Evolutionary conservation across 1,140 invertebrate genomes (phyloP).

Genomic region (Phenacoccus solenopsis): DNA sequence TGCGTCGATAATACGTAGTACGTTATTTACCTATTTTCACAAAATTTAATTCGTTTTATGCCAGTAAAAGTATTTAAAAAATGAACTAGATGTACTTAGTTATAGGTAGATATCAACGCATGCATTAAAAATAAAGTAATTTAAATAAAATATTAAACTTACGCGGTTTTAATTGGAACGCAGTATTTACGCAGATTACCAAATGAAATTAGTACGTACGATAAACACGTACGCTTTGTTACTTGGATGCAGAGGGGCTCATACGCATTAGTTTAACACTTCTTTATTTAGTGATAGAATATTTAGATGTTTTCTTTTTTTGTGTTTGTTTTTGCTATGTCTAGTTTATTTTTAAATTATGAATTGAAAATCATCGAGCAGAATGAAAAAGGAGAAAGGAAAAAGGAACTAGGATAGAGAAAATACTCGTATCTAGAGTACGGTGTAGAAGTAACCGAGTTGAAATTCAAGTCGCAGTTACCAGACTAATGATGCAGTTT

Average conservation of each 20-base stretch:
- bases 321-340: conserved; percentile 19
- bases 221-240: conserved; percentile 28
- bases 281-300: conserved; percentile 12
- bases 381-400: background rate
- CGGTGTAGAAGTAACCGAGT: too few relatives aligned
- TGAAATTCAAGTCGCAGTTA: too few relatives aligned
- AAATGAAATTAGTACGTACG: conserved; percentile 4
- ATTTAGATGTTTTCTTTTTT: background rate
- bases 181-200: background rate
- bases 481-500: too few relatives aligned
- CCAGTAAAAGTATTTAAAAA: too few relatives aligned
- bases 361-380: background rate
- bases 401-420: background rate
- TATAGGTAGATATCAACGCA: too few relatives aligned
- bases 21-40: too few relatives aligned
- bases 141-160: background rate
- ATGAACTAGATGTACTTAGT: too few relatives aligned
- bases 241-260: conserved; percentile 37
- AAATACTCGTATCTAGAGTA: too few relatives aligned
- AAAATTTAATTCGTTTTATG: too few relatives aligned
- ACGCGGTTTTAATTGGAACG: background rate
- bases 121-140: too few relatives aligned
- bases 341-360: background rate
- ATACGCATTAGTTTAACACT: conserved; percentile 22
- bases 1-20: too few relatives aligned